Base-by-base conservation (phyloP, 1,140 invertebrate species). In the Trissolcus basalis region DNA sequence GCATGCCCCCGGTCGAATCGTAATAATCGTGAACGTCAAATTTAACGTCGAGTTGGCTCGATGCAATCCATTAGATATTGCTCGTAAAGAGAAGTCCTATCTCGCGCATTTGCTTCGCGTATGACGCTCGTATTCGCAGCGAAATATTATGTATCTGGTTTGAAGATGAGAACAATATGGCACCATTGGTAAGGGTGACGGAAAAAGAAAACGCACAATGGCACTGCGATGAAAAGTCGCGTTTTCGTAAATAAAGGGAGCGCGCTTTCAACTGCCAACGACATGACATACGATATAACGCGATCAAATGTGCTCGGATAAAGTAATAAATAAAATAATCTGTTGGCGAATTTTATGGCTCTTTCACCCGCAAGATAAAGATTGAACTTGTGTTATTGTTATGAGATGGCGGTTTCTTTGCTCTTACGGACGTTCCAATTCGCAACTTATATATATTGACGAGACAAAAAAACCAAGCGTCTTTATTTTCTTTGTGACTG, bases 51-150 rank as follows among this genome's bases (percentile, higher is more conserved):
- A 80, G 82, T 79, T 81, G 77, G 79, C 77, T 61, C 83, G 80
- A 87, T 87, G 84, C 86, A 87, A 88, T 88, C 86, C 87, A 88
- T 88, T 88, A 87, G 85, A 87, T 88, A 87, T 87, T 82, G 86
- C 85, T 87, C 86, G 83, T 88, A 87, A 88, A 88, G 81, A 86
- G 84, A 74, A 77, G 73, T 82, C 77, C 79, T 87, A 86, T 84
- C 83, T 84, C 81, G 79, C 82, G 78, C 77, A 71, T 73, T 70
- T 64, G 50, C 33, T 44, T 39, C 49, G 54, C 49, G 7, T 59
- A 45, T 69, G 50, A 56, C 44, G 44, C 33, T 67, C 48, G 53
- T 68, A 61, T 69, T 43, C 19, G 59, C 49, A 45, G 60, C 45
- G 36, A 16, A 56, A 69, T 68, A 63, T 69, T 70, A 59, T 70